Base-by-base conservation (phyloP, 2,113 vertebrate genomes). In the Anarhynchus alexandrinus region DNA sequence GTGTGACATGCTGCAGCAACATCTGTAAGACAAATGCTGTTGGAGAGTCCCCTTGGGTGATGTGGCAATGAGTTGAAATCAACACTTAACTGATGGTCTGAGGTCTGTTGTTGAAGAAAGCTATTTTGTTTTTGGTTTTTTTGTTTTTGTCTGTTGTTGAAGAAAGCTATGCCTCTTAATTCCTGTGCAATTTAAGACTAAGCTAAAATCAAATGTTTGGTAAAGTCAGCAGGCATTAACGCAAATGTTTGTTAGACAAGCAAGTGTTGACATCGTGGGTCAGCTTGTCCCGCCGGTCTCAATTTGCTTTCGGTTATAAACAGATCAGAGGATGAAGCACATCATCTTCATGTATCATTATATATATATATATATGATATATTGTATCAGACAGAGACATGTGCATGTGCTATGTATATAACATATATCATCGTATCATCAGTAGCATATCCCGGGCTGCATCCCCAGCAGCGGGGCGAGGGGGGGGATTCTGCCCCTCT, bases 381-480 rank as follows among this genome's bases (percentile, higher is more conserved):
- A 42, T 25, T 40, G 23, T 14, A 58, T 22, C 30, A 42, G 30
- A 54, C 14, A 40, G 11, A 32, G 10, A 10, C 18, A 4, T 16
- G 0, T 66, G 36, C 9, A 4, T 64, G 12, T 86, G 12, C 51
- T 74, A 34, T 25, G 29, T 18, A 26, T 21, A 25, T 49, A 61
- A 62, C 12, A 9, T 19, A 7, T 7, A 38, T 7, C 26, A 34
- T 21, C 65, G 10, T 55, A 36, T 8, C 51, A 32, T 4, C 12
- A 23, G 7, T 71, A 84, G 20, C 21, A 34, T 42, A n/a, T 73
- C n/a, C 43, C 70, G 54, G 29, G 23, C 38, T 49, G 34, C 76
- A 40, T 29, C 57, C 1, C 3, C 12, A 45, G 42, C 9, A 34
- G 29, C 5, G 2, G 61, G 26, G 6, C 1, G 0, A 20, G 19